Conservation (phyloP, 1,140 invertebrate species). For the Solenopsis fugax region DNA sequence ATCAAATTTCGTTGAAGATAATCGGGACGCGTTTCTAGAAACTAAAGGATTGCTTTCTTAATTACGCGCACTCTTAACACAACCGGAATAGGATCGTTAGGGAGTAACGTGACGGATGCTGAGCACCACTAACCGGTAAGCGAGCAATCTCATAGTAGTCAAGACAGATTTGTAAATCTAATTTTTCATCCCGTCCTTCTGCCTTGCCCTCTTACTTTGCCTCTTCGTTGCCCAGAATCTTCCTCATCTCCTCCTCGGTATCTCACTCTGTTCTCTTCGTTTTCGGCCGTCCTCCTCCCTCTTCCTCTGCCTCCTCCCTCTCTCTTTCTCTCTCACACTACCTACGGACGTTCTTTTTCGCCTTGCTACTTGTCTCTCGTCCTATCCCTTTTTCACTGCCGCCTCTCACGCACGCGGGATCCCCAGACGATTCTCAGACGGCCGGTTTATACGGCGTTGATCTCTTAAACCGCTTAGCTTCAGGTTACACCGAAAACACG, state of each 20-base stretch:
- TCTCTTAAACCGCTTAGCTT: conserved; percentile 87
- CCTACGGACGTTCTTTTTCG: conserved; percentile 65
- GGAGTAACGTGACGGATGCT: conserved; percentile 34
- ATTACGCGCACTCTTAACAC: not conserved
- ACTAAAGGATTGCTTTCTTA: not conserved
- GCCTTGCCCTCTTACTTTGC: conserved; percentile 65
- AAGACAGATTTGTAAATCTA: conserved; percentile 84
- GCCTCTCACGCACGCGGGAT: conserved; percentile 81
- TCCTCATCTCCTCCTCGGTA: conserved; percentile 53
- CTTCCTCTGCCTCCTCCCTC: conserved; percentile 19
- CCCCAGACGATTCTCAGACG: conserved; percentile 84
- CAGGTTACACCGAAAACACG: conserved; percentile 87
- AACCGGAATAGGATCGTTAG: not conserved
- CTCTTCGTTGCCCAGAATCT: conserved; percentile 61
- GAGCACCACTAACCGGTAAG: conserved; percentile 73
- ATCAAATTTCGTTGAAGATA: not conserved
- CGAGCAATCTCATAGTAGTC: conserved; percentile 81
- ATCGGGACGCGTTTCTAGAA: not conserved
- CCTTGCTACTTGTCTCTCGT: conserved; percentile 63
- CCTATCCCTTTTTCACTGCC: conserved; percentile 40
- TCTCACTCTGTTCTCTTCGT: conserved; percentile 32
- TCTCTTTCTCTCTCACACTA: conserved; percentile 9
- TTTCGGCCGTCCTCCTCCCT: conserved; percentile 34
- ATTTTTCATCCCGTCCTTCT: conserved; percentile 83
- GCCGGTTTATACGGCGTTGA: conserved; percentile 83